Evolutionary conservation across 2,797 vertebrate genomes (phyloP).

Genomic region (Rhinogobio ventralis): DNA sequence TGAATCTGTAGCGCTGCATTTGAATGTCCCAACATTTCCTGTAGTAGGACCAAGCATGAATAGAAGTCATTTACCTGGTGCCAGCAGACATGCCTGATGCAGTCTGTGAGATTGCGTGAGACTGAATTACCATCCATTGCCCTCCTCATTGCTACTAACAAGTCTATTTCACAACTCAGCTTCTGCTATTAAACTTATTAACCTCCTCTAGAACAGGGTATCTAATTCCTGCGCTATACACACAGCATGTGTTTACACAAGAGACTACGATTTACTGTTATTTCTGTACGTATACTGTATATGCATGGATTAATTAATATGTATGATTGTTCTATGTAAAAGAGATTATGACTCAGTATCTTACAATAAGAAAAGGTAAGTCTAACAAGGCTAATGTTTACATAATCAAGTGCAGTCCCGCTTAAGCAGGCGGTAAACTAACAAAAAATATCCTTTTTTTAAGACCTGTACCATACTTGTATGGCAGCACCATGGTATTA

Average conservation of each 20-base stretch:
- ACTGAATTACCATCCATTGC: constrained; percentile 63
- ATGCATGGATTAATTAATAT: not conserved
- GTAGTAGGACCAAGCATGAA: constrained; percentile 18
- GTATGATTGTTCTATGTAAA: not conserved
- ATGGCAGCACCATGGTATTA: not conserved
- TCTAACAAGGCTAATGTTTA: constrained; percentile 3
- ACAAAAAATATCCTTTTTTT: not conserved
- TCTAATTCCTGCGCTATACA: constrained; percentile 26
- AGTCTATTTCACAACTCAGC: constrained; percentile 61
- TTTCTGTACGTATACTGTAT: not conserved
- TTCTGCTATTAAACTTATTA: constrained; percentile 59
- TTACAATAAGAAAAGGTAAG: not conserved
- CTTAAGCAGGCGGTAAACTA: not conserved
- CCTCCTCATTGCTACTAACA: constrained; percentile 61
- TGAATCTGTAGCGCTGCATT: constrained; percentile 5
- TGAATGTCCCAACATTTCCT: constrained; percentile 37
- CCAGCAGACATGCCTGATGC: constrained; percentile 54
- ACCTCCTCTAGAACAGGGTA: constrained; percentile 45
- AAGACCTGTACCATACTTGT: not conserved
- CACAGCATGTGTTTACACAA: constrained; percentile 12
- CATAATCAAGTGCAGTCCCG: not conserved
- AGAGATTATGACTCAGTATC: not conserved
- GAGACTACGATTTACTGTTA: not conserved
- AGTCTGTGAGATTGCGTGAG: constrained; percentile 55
- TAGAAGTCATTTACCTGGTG: constrained; percentile 52